These are phyloP conservation scores for Drosophila sp. DNA, from an alignment of 1,140 invertebrate species.

Conservation along the genomic window DNA sequence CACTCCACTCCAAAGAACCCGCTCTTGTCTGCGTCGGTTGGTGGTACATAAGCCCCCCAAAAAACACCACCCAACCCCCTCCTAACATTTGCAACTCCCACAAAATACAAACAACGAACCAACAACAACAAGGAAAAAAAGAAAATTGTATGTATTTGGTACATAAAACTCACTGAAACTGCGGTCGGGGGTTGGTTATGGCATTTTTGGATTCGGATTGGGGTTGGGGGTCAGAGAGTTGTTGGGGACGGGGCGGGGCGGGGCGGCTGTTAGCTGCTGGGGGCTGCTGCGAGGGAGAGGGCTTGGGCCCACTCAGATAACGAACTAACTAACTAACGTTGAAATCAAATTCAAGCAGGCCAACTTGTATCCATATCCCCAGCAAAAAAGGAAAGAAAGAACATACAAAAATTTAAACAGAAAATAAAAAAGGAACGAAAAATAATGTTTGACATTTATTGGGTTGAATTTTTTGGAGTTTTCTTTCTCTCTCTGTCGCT, in stretches of 20 bases:
- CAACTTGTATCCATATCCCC: conserved; percentile 24
- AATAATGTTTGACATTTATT: conserved; percentile 13
- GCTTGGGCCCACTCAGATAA: conserved; percentile 49
- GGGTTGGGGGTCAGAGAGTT: background rate
- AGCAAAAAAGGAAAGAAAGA: conserved; percentile 5
- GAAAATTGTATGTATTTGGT: conserved; percentile 14
- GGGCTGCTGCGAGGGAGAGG: conserved; percentile 29
- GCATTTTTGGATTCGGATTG: conserved; percentile 4
- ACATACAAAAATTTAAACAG: background rate
- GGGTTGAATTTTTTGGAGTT: conserved; percentile 13
- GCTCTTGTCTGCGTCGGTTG: background rate
- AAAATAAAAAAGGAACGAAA: conserved; percentile 7
- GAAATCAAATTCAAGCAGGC: conserved; percentile 62
- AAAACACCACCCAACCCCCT: conserved; percentile 34
- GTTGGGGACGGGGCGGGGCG: background rate
- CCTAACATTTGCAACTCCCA: conserved; percentile 13
- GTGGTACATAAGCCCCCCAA: conserved; percentile 39
- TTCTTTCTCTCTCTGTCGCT: conserved; percentile 5
- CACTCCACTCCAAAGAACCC: background rate
- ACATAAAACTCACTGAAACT: conserved; percentile 29
- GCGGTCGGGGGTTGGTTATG: conserved; percentile 12
- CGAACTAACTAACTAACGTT: conserved; percentile 75
- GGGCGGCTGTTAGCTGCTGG: conserved; percentile 1
- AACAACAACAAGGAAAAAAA: conserved; percentile 4
- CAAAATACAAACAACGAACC: conserved; percentile 11